Evolutionary conservation across 2,797 vertebrate species (phyloP).

Genomic region (Gymnothorax reevesii): DNA sequence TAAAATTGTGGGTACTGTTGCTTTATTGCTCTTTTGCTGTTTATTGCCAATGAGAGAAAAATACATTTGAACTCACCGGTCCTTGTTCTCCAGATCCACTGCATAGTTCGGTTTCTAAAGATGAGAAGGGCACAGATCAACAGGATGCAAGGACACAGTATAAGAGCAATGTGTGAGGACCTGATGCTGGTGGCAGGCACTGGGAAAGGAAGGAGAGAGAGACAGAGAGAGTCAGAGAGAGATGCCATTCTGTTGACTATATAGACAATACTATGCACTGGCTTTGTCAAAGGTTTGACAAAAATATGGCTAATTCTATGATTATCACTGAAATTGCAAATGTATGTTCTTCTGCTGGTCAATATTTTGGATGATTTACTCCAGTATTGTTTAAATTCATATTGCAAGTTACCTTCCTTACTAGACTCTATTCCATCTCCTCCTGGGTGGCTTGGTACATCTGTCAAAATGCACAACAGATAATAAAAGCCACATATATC

Average conservation of each 20-base stretch:
- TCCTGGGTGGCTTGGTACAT: background rate
- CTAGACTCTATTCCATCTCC: background rate
- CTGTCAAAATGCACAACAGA: constrained; percentile 4
- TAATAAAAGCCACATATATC: background rate
- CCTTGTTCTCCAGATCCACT: constrained; percentile 50
- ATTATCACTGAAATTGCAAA: background rate
- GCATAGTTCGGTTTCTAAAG: constrained; percentile 50
- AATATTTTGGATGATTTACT: background rate
- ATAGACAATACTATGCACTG: too few species aligned
- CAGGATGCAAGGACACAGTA: constrained; percentile 49
- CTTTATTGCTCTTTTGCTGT: background rate
- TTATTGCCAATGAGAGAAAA: background rate
- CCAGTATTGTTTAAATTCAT: background rate
- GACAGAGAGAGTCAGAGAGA: background rate
- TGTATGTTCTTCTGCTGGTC: background rate
- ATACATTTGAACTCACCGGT: constrained; percentile 51
- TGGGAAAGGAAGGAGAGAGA: constrained; percentile 39
- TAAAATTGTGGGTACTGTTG: background rate
- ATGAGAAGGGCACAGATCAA: constrained; percentile 50
- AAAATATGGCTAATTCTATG: background rate
- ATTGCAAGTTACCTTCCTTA: background rate
- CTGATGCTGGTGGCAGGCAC: constrained; percentile 39
- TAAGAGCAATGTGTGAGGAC: constrained; percentile 53
- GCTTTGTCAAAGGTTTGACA: background rate
- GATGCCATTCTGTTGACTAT: constrained; percentile 34